Evolutionary conservation across 2,888 invertebrate species (phyloP).

Genomic region (Hoplodrina blanda): DNA sequence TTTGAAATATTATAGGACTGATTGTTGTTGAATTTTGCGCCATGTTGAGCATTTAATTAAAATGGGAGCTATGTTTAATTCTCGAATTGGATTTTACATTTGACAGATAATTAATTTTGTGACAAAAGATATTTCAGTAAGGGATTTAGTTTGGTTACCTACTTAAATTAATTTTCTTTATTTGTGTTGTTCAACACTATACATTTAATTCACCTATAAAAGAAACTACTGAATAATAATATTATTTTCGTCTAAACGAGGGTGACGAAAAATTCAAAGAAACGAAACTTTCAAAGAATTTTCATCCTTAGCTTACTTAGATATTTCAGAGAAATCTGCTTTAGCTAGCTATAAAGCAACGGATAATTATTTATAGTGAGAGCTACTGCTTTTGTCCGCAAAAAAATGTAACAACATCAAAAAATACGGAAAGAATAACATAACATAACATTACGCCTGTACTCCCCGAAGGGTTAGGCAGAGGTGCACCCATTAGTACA

Average conservation of each 20-base stretch:
- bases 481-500: too few species aligned
- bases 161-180: not conserved
- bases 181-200: not conserved
- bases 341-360: not conserved
- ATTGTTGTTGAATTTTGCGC: slow-evolving; percentile 9
- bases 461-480: too few species aligned
- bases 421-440: too few species aligned
- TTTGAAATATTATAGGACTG: not conserved
- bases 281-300: not conserved
- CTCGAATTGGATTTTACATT: slow-evolving; percentile 10
- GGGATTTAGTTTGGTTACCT: slow-evolving; percentile 6
- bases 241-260: not conserved
- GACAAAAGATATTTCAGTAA: slow-evolving; percentile 27
- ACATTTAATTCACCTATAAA: not conserved
- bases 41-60: slow-evolving; percentile 32
- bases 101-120: slow-evolving; percentile 14
- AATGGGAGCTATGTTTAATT: slow-evolving; percentile 5
- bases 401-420: too few species aligned
- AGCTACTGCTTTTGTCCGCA: not conserved
- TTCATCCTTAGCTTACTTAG: too few species aligned
- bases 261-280: not conserved
- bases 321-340: not conserved
- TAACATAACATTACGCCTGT: too few species aligned
- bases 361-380: not conserved
- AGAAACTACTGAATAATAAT: not conserved